These are phyloP conservation scores for Harpalus rufipes DNA, from an alignment of 2,888 invertebrate genomes.

Conservation along the genomic window DNA sequence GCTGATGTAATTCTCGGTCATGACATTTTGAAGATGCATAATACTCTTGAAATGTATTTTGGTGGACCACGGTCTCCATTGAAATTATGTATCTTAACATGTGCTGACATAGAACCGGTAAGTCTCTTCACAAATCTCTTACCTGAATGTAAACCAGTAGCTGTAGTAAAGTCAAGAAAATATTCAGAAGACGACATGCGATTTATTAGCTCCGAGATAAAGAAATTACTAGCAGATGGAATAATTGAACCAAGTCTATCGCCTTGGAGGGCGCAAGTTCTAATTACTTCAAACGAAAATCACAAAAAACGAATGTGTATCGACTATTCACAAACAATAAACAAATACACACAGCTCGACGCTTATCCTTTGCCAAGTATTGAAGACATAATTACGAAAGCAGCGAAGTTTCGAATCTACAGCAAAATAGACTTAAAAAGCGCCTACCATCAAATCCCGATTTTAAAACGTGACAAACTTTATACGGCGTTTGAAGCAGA, in stretches of 20 bases:
- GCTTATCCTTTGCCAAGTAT: not conserved
- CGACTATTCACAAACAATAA: not conserved
- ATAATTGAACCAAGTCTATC: not conserved
- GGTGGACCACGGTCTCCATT: not conserved
- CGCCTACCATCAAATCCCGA: not conserved
- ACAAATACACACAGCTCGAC: not conserved
- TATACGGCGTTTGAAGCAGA: conserved; percentile 38
- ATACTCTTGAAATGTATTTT: not conserved
- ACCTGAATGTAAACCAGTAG: not conserved
- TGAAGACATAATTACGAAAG: conserved; percentile 7
- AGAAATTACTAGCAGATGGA: conserved; percentile 1
- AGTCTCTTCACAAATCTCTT: not conserved
- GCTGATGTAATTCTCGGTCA: not conserved
- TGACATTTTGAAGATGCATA: conserved; percentile 1
- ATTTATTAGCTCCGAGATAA: not conserved
- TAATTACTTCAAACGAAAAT: not conserved
- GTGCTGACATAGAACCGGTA: not conserved
- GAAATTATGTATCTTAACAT: not conserved
- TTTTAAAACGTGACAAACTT: not conserved
- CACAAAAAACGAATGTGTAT: not conserved
- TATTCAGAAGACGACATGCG: not conserved
- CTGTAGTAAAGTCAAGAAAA: conserved; percentile 1
- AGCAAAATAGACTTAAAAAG: not conserved
- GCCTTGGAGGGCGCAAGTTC: not conserved
- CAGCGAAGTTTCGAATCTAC: not conserved